Conservation (phyloP, 2,797 vertebrate genomes). For the Glyptemys insculpta region DNA sequence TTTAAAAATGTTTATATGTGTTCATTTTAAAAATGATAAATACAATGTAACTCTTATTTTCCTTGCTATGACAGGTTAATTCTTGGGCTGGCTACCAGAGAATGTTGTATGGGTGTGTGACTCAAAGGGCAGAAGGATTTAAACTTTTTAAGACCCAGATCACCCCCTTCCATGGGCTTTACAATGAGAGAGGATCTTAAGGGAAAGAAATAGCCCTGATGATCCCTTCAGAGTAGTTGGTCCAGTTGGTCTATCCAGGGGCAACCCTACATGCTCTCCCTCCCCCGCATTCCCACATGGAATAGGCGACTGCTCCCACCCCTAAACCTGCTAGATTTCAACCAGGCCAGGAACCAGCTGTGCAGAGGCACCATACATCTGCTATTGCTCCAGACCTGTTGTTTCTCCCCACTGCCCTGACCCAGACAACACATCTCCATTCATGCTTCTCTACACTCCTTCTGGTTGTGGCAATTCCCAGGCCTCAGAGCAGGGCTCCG, state of each 20-base stretch:
- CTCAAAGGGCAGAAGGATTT: not conserved
- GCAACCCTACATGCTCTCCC: not conserved
- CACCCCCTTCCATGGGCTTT: not conserved
- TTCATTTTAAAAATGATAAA: conserved; percentile 18
- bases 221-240: not conserved
- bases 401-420: not conserved
- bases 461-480: not conserved
- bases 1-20: not conserved
- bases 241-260: not conserved
- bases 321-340: not conserved
- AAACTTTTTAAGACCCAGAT: not conserved
- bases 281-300: not conserved
- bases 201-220: not conserved
- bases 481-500: not conserved
- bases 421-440: not conserved
- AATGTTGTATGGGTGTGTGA: not conserved
- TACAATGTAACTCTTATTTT: not conserved
- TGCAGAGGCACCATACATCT: not conserved
- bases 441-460: not conserved
- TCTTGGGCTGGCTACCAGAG: not conserved
- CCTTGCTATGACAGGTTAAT: not conserved
- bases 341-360: not conserved
- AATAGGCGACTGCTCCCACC: not conserved
- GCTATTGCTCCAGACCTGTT: not conserved
- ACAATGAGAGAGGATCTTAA: not conserved